Base-by-base conservation (phyloP, 2,888 invertebrate species). In the Sepiola atlantica region DNA sequence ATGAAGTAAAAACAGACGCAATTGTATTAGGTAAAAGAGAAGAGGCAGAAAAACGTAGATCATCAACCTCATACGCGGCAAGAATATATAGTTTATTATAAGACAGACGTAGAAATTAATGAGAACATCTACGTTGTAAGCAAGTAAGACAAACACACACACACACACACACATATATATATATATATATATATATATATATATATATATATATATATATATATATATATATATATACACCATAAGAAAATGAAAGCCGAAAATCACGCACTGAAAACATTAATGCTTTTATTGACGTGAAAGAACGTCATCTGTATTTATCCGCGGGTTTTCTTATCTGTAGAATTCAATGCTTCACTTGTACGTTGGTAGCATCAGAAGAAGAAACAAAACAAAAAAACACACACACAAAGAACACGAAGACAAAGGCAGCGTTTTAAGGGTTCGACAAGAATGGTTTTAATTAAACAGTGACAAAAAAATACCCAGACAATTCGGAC, bases 61-160 rank as follows among this genome's bases (percentile, higher is more conserved):
- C 1, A 32, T 4, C n/a, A 77, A 32, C n/a, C n/a, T 32, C 77
- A n/a, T n/a, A 77, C 77, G n/a, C 10, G 14, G 14, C 14, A 77
- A 77, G 14, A 77, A 77, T 16, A 77, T 3, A 77, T 77, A 77
- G 12, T 16, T 4, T 77, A 77, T 77, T 77, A n/a, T 77, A 16
- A n/a, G 77, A 77, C n/a, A n/a, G 77, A 77, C n/a, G n/a, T 77
- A n/a, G 32, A 77, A n/a, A 77, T 77, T 77, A 77, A 77, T n/a
- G 77, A 21, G 77, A 77, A 32, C 16, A 77, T 32, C 77, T n/a
- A n/a, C 32, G n/a, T 77, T n/a, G 77, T n/a, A 16, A 8, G n/a
- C n/a, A n/a, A n/a, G n/a, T n/a, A n/a, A n/a, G n/a, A n/a, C n/a
- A n/a, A n/a, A n/a, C n/a, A n/a, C n/a, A n/a, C n/a, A n/a, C n/a